A percentile compares a stretch with the other conserved stretches of the same genome.
These are phyloP conservation scores for Apamea anceps DNA, from an alignment of 2,888 invertebrate species.

Conservation along the genomic window DNA sequence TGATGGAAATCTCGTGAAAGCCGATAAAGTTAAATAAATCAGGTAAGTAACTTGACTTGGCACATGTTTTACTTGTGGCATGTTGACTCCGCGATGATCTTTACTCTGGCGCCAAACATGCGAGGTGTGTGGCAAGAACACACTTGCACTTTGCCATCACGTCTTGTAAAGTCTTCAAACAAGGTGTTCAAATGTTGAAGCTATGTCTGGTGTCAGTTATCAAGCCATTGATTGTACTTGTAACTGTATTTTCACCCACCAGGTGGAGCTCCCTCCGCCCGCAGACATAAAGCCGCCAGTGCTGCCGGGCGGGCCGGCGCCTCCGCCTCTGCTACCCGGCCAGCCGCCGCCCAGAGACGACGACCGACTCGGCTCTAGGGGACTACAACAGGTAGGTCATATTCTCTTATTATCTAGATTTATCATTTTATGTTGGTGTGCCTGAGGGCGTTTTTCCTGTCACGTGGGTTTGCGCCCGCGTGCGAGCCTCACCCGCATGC, in stretches of 20 bases:
- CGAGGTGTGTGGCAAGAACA: neutral
- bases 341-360: constrained; percentile 87
- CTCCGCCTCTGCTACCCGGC: constrained; percentile 78
- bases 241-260: neutral
- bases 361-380: constrained; percentile 89
- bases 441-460: neutral
- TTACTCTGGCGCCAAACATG: too few species aligned
- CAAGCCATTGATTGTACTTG: neutral
- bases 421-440: neutral
- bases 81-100: neutral
- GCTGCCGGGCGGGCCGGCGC: constrained; percentile 85
- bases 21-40: neutral
- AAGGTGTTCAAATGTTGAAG: neutral
- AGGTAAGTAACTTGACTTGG: neutral
- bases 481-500: too few species aligned
- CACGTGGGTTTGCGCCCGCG: too few species aligned
- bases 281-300: constrained; percentile 86
- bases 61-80: neutral
- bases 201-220: neutral
- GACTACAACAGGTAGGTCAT: constrained; percentile 83
- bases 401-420: neutral
- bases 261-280: constrained; percentile 88
- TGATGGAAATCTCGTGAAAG: neutral
- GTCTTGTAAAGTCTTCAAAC: neutral
- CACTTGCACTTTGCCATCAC: neutral